Conservation (phyloP, 37 sponge, comb jelly and placozoan genomes). For the Cladorhizidae sp. region DNA sequence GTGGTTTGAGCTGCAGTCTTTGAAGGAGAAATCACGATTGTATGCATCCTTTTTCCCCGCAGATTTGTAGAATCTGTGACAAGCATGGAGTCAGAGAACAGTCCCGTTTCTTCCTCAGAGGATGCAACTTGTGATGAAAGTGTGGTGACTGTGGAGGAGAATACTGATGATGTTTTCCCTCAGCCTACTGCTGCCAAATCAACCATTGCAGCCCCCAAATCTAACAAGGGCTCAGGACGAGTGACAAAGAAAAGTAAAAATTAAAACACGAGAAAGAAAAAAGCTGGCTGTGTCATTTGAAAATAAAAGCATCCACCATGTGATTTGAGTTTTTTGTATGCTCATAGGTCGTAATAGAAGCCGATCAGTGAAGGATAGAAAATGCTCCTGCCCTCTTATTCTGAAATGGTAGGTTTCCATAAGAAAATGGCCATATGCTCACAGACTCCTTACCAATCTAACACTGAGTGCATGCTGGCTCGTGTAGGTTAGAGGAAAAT, state of each 20-base stretch:
- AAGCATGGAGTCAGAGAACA: not conserved
- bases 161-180: not conserved
- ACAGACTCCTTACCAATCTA: too few relatives aligned
- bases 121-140: constrained; percentile 35
- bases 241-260: constrained; percentile 38
- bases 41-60: not conserved
- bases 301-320: too few relatives aligned
- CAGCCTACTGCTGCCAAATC: not conserved
- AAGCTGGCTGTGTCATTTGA: not conserved
- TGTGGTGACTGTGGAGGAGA: constrained; percentile 12
- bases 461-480: too few relatives aligned
- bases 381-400: constrained; percentile 46
- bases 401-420: constrained; percentile 61
- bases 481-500: constrained; percentile 87
- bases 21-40: not conserved
- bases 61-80: not conserved
- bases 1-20: too few relatives aligned
- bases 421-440: too few relatives aligned
- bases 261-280: not conserved
- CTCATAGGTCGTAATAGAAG: constrained; percentile 45
- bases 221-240: constrained; percentile 4
- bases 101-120: constrained; percentile 21
- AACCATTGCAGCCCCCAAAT: not conserved
- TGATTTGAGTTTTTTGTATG: too few relatives aligned
- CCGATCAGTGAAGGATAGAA: constrained; percentile 34